Evolutionary conservation across 1,140 invertebrate species (phyloP).

Genomic region (Sipha flava): DNA sequence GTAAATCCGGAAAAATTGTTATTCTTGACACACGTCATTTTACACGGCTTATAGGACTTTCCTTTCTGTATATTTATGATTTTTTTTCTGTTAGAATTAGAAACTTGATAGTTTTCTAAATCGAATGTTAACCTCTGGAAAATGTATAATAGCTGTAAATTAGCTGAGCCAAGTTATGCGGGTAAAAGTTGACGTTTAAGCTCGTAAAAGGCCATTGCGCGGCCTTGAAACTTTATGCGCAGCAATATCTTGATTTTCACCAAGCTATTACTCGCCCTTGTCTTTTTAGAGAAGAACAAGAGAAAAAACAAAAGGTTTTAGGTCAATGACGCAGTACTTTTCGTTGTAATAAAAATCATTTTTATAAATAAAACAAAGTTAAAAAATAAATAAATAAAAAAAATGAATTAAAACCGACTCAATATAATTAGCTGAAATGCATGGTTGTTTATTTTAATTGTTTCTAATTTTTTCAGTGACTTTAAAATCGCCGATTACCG

Average conservation of each 20-base stretch:
- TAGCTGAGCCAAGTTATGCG: not conserved
- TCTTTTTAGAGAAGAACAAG: not conserved
- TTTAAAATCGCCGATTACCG: not conserved
- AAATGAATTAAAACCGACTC: not conserved
- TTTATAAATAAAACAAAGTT: not conserved
- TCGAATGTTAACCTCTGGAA: too few species aligned
- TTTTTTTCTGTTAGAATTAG: not conserved
- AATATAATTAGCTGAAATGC: not conserved
- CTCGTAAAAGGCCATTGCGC: not conserved
- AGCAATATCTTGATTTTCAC: not conserved
- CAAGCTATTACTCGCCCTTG: too few species aligned
- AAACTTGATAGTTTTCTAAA: not conserved
- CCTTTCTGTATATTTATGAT: not conserved
- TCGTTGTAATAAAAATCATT: not conserved
- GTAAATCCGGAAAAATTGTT: conserved; percentile 24
- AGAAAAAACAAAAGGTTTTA: conserved; percentile 12
- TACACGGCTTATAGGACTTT: not conserved
- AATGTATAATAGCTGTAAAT: not conserved
- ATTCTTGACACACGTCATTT: conserved; percentile 19
- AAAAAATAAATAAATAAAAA: not conserved
- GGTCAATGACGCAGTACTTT: conserved; percentile 16
- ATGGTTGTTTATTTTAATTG: not conserved
- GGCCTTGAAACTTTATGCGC: not conserved
- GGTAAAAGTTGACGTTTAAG: not conserved
- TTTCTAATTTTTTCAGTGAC: not conserved